Evolutionary conservation across 1,140 invertebrate species (phyloP).

Genomic region (Paralvinella palmiformis): DNA sequence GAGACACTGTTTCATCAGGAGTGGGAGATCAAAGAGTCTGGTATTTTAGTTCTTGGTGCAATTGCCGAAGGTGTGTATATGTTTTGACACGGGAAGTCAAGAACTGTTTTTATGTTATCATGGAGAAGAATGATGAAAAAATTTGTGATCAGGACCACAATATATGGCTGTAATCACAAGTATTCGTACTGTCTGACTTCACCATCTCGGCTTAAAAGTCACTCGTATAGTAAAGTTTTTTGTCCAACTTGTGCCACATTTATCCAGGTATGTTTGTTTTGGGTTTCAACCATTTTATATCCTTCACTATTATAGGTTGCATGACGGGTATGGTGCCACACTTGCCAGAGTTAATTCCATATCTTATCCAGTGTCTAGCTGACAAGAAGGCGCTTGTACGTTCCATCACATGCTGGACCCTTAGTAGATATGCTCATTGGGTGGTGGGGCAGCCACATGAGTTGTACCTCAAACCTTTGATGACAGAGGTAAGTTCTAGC

Average conservation of each 20-base stretch:
- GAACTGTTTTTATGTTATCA: no score
- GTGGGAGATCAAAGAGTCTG: constrained; percentile 96
- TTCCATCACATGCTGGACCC: constrained; percentile 98
- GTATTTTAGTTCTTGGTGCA: constrained; percentile 89
- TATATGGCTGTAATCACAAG: no score
- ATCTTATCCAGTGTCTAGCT: constrained; percentile 82
- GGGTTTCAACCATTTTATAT: no score
- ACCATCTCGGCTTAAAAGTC: no score
- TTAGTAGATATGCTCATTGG: constrained; percentile 96
- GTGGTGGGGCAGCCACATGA: constrained; percentile 92
- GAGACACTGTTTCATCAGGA: constrained; percentile 92
- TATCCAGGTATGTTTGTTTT: no score
- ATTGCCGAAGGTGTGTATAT: constrained; percentile 85
- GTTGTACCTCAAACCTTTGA: constrained; percentile 67
- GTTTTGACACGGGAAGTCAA: no score
- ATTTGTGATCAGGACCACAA: no score
- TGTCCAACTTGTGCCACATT: no score
- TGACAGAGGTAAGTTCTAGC: constrained; percentile 19
- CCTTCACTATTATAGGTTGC: constrained; percentile 72
- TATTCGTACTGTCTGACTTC: no score
- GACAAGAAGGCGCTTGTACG: constrained; percentile 95
- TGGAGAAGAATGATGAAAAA: no score
- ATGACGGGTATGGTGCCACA: constrained; percentile 96
- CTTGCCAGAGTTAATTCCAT: constrained; percentile 91
- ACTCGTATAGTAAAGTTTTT: no score